Conservation (phyloP, 2,888 invertebrate genomes). For the Scaptomyza tumidula region DNA sequence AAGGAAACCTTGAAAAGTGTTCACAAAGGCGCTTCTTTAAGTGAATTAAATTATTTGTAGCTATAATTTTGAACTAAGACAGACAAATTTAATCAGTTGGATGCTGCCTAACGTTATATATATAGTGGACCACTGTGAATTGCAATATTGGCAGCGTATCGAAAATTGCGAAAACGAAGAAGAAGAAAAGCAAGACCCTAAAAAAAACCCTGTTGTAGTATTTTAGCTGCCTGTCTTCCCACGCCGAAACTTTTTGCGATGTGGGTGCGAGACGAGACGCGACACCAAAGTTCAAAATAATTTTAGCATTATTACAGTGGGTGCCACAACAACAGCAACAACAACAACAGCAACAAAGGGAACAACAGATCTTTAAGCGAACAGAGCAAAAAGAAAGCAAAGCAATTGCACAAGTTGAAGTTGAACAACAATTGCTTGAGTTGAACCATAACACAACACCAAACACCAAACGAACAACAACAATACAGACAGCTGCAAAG, state of each 20-base stretch:
- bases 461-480: constrained; percentile 23
- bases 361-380: neutral
- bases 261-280: constrained; percentile 64
- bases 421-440: constrained; percentile 56
- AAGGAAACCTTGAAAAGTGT: too few species aligned
- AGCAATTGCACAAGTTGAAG: constrained; percentile 69
- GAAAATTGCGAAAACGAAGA: constrained; percentile 6
- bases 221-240: constrained; percentile 43
- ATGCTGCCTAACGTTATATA: constrained; percentile 40
- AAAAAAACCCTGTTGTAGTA: constrained; percentile 1
- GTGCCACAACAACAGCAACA: constrained; percentile 27
- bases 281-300: constrained; percentile 73
- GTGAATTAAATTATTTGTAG: too few species aligned
- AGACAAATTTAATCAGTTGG: neutral
- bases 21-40: too few species aligned
- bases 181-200: neutral
- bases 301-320: constrained; percentile 70
- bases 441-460: constrained; percentile 56
- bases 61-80: too few species aligned
- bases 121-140: constrained; percentile 1
- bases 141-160: constrained; percentile 35
- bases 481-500: constrained; percentile 45
- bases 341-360: constrained; percentile 31
- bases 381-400: constrained; percentile 25
- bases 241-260: constrained; percentile 46